These are phyloP conservation scores for Linnaemya tessellans DNA, from an alignment of 2,888 invertebrate species.

Conservation along the genomic window DNA sequence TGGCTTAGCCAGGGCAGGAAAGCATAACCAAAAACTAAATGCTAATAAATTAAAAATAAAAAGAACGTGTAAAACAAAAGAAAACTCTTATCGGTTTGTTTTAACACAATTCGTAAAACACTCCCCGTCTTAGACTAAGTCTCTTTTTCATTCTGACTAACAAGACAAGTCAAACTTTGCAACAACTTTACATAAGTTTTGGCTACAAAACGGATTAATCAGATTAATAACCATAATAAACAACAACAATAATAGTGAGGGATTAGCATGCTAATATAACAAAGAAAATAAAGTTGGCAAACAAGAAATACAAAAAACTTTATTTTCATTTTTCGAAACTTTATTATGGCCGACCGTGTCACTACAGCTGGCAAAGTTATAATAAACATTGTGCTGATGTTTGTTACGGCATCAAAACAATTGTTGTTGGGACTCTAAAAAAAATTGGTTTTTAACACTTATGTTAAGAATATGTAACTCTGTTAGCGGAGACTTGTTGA, in stretches of 20 bases:
- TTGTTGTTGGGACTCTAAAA: too few species aligned
- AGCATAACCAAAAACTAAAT: background rate
- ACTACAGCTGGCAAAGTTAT: background rate
- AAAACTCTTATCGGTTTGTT: slow-evolving; percentile 45
- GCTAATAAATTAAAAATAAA: slow-evolving; percentile 5
- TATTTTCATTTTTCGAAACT: background rate
- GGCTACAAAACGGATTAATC: slow-evolving; percentile 67
- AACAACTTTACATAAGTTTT: slow-evolving; percentile 48
- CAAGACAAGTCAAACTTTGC: slow-evolving; percentile 49
- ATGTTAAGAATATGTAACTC: too few species aligned
- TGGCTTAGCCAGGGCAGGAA: slow-evolving; percentile 9
- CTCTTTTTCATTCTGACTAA: slow-evolving; percentile 10
- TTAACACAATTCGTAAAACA: slow-evolving; percentile 5
- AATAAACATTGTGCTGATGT: background rate
- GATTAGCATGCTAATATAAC: slow-evolving; percentile 58
- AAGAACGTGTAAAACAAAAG: slow-evolving; percentile 28
- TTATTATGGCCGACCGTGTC: background rate
- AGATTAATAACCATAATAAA: slow-evolving; percentile 62
- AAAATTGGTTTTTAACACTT: background rate
- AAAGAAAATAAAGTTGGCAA: slow-evolving; percentile 16
- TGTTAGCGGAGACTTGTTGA: too few species aligned
- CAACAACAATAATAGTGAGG: slow-evolving; percentile 36
- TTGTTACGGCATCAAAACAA: background rate
- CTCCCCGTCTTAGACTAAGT: background rate
- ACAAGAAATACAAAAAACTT: background rate